Evolutionary conservation across 2,797 vertebrate species (phyloP), one percentile per base, ranked within the genome.

Genomic region (Salmo trutta): DNA sequence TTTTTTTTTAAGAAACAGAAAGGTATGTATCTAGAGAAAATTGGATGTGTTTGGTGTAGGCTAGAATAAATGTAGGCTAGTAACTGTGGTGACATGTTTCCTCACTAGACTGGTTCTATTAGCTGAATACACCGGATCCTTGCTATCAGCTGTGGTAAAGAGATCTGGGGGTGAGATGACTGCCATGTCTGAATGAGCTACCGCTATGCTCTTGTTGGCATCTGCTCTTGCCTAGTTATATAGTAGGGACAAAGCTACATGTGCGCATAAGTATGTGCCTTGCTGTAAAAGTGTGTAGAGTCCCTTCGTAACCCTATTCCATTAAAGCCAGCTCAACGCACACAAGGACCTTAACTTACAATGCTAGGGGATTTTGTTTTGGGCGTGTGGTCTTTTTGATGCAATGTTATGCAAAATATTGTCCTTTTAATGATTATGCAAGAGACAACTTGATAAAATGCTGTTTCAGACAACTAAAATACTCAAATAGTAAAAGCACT

Each of bases 251-350:
- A 31, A n/a, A 19, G 27, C 15, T 53, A 53, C 19, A 16, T 21
- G 27, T 54, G 52, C 56, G 81, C 79, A 88, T 83, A 79, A 83
- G 79, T 70, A 77, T 27, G 56, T 24, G 75, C 72, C 54, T 85
- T 83, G 79, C 29, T 16, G 3, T 8, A 31, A 53, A 51, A 64
- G 31, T 56, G 29, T 21, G 69, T 71, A 10, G 62, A 68, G 78
- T 84, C 52, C 91, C 84, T 86, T 86, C 79, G 83, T 93, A 86
- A 86, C 90, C 91, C 92, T 85, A 86, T 92, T 91, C 83, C 79
- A 85, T 93, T 91, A 93, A 94, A 94, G 93, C 92, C 92, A 92
- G 88, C 83, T 86, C 83, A 71, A 70, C 73, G 31, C 51, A 7
- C 56, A 76, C 24, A 66, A 27, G 24, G 65, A 10, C 4, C 65